These are phyloP conservation scores for Anagrus nilaparvatae DNA, from an alignment of 1,140 invertebrate genomes.

Conservation along the genomic window DNA sequence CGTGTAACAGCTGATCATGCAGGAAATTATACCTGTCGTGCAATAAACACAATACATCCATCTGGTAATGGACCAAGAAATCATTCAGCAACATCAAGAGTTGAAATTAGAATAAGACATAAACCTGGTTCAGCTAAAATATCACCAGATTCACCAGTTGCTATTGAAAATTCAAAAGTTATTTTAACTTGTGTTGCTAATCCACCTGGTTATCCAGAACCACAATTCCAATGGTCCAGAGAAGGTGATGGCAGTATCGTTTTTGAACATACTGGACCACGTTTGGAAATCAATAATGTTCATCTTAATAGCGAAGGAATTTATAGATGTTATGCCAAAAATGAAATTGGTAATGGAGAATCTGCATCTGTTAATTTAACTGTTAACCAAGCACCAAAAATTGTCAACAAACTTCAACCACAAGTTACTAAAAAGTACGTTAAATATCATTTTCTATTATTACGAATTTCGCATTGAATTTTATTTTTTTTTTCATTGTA, in stretches of 20 bases:
- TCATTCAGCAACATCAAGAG: slow-evolving; percentile 59
- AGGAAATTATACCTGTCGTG: slow-evolving; percentile 78
- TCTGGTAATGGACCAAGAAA: slow-evolving; percentile 55
- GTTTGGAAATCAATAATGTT: slow-evolving; percentile 75
- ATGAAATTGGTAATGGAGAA: slow-evolving; percentile 77
- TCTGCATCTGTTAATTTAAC: slow-evolving; percentile 70
- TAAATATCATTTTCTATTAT: neutral
- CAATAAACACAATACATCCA: slow-evolving; percentile 70
- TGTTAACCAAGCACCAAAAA: slow-evolving; percentile 77
- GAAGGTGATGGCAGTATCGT: slow-evolving; percentile 52
- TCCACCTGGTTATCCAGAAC: slow-evolving; percentile 80
- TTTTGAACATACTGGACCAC: slow-evolving; percentile 61
- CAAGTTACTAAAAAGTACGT: slow-evolving; percentile 59
- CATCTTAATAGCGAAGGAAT: slow-evolving; percentile 75
- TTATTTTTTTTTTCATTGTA: neutral
- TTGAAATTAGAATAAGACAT: slow-evolving; percentile 76
- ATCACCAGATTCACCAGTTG: slow-evolving; percentile 71
- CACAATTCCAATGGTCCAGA: slow-evolving; percentile 80
- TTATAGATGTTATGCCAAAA: slow-evolving; percentile 81
- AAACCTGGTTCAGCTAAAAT: slow-evolving; percentile 76
- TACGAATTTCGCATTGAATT: too few relatives aligned
- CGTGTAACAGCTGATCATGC: slow-evolving; percentile 70
- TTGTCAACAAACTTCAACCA: slow-evolving; percentile 72
- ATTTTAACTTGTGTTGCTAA: slow-evolving; percentile 77
- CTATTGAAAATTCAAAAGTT: slow-evolving; percentile 71